Conservation (phyloP, 2,113 vertebrate genomes). For the Nematolebias whitei region DNA sequence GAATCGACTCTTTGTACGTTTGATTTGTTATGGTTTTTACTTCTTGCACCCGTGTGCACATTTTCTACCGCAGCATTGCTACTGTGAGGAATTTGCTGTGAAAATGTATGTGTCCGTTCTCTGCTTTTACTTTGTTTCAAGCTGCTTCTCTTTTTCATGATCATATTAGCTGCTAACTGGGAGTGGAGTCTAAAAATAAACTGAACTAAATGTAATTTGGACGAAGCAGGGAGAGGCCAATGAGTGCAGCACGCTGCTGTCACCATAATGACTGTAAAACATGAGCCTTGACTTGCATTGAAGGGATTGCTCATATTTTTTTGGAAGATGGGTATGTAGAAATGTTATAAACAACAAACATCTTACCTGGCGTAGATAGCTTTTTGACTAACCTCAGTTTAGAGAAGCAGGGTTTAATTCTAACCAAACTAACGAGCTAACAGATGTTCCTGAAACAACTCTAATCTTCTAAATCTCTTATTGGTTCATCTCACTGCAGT, state of each 20-base stretch:
- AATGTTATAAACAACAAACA: too few species aligned
- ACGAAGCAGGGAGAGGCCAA: constrained; percentile 29
- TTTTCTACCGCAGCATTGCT: constrained; percentile 22
- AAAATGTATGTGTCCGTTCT: constrained; percentile 39
- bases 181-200: constrained; percentile 66
- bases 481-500: too few species aligned
- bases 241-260: constrained; percentile 41
- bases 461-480: too few species aligned
- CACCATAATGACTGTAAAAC: constrained; percentile 57
- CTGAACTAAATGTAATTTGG: constrained; percentile 61
- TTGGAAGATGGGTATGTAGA: too few species aligned
- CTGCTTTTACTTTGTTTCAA: constrained; percentile 26
- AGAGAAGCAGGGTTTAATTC: too few species aligned
- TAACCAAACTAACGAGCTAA: too few species aligned
- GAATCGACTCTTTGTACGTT: constrained; percentile 76
- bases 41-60: constrained; percentile 37
- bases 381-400: too few species aligned
- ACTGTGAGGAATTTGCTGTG: constrained; percentile 14
- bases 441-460: too few species aligned
- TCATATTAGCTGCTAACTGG: constrained; percentile 39
- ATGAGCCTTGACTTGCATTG: constrained; percentile 59
- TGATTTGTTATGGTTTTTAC: constrained; percentile 73
- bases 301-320: too few species aligned
- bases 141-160: constrained; percentile 11
- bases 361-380: too few species aligned